These are phyloP conservation scores for Melieria omissa DNA, from an alignment of 2,888 invertebrate species.

Conservation along the genomic window DNA sequence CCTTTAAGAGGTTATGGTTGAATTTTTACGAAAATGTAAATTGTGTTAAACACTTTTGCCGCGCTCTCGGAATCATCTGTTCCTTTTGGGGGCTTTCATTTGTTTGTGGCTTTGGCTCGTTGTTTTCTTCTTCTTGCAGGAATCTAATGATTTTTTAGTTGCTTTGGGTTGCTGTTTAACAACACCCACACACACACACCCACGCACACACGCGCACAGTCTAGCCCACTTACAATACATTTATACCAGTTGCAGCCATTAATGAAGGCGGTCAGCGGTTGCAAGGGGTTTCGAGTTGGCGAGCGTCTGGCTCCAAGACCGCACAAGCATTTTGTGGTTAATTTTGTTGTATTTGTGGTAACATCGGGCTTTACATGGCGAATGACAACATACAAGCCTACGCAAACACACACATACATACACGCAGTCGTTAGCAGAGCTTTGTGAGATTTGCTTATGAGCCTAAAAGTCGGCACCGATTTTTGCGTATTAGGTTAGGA, in stretches of 20 bases:
- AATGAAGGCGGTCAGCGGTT: neutral
- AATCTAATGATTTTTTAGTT: neutral
- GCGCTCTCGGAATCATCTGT: neutral
- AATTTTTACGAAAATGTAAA: slow-evolving; percentile 22
- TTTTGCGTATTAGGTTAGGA: neutral
- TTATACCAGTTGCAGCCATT: neutral
- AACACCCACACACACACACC: too few relatives aligned
- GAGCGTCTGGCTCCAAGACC: slow-evolving; percentile 6
- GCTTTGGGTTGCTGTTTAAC: neutral
- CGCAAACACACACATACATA: neutral
- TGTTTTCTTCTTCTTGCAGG: too few relatives aligned
- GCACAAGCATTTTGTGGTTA: slow-evolving; percentile 28
- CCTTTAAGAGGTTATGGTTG: slow-evolving; percentile 24
- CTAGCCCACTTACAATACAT: neutral
- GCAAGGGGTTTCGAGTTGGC: too few relatives aligned
- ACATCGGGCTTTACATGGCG: slow-evolving; percentile 13
- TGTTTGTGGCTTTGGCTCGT: neutral
- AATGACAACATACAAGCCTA: neutral
- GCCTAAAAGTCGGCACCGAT: neutral
- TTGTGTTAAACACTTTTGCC: slow-evolving; percentile 14
- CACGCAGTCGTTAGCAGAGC: too few relatives aligned
- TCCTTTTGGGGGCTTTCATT: neutral
- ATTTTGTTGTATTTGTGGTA: slow-evolving; percentile 31
- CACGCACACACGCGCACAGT: too few relatives aligned
- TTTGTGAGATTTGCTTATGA: neutral